These are phyloP conservation scores for Melanargia galathea DNA, from an alignment of 2,888 invertebrate species.

Conservation along the genomic window DNA sequence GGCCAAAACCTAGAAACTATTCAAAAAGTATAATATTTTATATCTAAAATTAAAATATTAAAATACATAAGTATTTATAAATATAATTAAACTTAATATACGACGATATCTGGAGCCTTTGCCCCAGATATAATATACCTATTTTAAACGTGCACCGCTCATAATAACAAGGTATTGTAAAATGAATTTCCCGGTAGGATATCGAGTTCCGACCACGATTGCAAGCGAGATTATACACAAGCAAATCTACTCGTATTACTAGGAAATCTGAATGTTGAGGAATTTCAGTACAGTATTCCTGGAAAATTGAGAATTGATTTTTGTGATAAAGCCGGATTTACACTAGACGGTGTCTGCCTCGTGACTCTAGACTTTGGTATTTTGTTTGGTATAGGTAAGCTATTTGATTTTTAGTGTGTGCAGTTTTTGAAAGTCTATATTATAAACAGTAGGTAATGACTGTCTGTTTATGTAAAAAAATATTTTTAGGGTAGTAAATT, in stretches of 20 bases:
- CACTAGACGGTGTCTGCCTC: not conserved
- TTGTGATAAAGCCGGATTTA: not conserved
- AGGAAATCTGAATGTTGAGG: not conserved
- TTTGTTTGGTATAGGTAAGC: too few relatives aligned
- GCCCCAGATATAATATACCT: too few relatives aligned
- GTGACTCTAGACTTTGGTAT: not conserved
- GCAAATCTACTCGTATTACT: not conserved
- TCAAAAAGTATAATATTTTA: too few relatives aligned
- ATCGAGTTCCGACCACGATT: not conserved
- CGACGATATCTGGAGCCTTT: not conserved
- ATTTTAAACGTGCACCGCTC: constrained; percentile 1
- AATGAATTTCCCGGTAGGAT: not conserved
- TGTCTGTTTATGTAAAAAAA: not conserved
- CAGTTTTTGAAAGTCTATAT: not conserved
- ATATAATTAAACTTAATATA: too few relatives aligned
- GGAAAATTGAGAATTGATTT: not conserved
- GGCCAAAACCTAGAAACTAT: too few relatives aligned
- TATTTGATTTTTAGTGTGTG: not conserved
- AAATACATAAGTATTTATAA: too few relatives aligned
- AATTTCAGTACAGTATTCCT: not conserved
- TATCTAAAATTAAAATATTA: too few relatives aligned
- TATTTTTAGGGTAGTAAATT: not conserved
- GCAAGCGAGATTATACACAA: not conserved
- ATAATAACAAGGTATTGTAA: too few relatives aligned
- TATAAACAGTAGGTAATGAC: not conserved